Percentiles rank a stretch among this genome's conserved stretches.
Evolutionary conservation across 2,888 invertebrate genomes (phyloP).

Genomic region (Phanerotoma sp.): DNA sequence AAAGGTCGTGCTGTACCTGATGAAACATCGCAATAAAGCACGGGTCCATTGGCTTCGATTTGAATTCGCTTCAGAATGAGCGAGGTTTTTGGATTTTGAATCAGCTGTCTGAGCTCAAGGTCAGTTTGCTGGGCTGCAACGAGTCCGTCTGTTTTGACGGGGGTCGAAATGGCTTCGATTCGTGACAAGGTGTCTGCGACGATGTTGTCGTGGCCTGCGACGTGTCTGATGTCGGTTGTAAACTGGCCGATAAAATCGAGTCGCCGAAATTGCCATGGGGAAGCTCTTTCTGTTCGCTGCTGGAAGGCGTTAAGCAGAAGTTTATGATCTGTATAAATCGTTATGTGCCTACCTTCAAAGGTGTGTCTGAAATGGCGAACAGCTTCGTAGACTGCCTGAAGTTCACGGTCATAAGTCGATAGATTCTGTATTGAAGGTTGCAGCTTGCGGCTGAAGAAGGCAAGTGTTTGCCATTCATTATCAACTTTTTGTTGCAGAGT

Average conservation of each 20-base stretch:
- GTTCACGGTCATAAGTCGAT: background rate
- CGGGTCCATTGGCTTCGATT: background rate
- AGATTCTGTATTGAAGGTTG: background rate
- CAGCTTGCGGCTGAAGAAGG: conserved; percentile 4
- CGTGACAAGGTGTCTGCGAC: conserved; percentile 20
- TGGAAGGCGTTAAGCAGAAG: conserved; percentile 1
- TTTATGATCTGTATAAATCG: background rate
- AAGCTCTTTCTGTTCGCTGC: background rate
- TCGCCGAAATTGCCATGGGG: conserved; percentile 1
- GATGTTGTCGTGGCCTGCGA: conserved; percentile 17
- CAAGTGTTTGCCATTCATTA: conserved; percentile 10
- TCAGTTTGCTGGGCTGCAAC: background rate
- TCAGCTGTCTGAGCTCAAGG: background rate
- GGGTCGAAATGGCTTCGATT: conserved; percentile 13
- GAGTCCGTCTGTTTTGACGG: conserved; percentile 5
- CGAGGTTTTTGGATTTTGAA: background rate
- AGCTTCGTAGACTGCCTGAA: conserved; percentile 1
- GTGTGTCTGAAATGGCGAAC: background rate
- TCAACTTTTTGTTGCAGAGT: conserved; percentile 46
- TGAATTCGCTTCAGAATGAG: background rate
- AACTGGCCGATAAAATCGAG: conserved; percentile 22
- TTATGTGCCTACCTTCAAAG: background rate
- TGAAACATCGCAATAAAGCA: background rate
- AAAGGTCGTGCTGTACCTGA: background rate
- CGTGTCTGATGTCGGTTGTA: conserved; percentile 21